Conservation (phyloP, 2,797 vertebrate species). For the Siniperca undulata region DNA sequence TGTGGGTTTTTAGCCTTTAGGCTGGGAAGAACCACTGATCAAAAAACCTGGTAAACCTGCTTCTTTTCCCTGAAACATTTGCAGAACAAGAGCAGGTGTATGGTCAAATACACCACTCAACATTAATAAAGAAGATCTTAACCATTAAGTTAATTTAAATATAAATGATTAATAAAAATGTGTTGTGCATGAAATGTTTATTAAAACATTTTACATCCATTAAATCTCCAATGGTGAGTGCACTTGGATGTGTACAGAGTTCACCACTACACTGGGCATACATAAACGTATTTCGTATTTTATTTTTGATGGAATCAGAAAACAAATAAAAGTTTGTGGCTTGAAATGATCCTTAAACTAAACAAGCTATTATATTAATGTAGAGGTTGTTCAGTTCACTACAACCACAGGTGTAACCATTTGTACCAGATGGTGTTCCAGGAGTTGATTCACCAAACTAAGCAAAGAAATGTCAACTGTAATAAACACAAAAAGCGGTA, state of each 20-base stretch:
- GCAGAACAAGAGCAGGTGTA: background rate
- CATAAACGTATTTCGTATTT: conserved; percentile 42
- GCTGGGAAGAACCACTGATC: background rate
- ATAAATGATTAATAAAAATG: background rate
- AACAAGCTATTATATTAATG: conserved; percentile 19
- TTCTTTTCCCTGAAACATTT: background rate
- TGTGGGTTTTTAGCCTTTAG: background rate
- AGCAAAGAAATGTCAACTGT: conserved; percentile 30
- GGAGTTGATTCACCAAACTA: conserved; percentile 23
- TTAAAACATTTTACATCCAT: conserved; percentile 47
- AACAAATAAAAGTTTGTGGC: conserved; percentile 43
- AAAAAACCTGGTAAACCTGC: background rate
- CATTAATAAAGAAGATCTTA: background rate
- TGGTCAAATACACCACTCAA: background rate
- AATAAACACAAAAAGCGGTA: conserved; percentile 40
- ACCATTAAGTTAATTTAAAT: background rate
- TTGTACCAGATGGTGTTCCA: conserved; percentile 7
- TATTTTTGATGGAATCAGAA: conserved; percentile 66
- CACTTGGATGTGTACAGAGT: conserved; percentile 38
- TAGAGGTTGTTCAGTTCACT: conserved; percentile 7
- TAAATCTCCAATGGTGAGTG: conserved; percentile 35
- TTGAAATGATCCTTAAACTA: conserved; percentile 30
- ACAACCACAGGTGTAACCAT: conserved; percentile 14
- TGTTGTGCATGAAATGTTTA: conserved; percentile 28
- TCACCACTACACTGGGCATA: conserved; percentile 20